These are phyloP conservation scores for Holacanthus passer DNA, from an alignment of 2,113 vertebrate genomes.

Conservation along the genomic window DNA sequence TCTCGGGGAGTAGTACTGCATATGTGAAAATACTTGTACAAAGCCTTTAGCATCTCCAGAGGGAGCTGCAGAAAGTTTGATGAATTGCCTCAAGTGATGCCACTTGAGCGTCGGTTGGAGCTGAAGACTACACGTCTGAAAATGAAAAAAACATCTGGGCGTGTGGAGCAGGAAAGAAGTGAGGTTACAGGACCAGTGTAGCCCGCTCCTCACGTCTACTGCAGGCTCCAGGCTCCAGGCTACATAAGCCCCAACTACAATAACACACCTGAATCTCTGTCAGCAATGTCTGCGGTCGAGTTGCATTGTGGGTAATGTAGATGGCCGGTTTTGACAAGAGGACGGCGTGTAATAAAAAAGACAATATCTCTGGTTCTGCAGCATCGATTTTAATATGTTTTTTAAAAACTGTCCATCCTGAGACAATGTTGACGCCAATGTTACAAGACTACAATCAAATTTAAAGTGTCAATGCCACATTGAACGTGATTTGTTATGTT, in stretches of 20 bases:
- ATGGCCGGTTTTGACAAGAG: neutral
- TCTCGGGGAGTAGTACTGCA: neutral
- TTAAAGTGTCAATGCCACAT: neutral
- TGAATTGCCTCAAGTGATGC: neutral
- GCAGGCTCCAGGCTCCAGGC: neutral
- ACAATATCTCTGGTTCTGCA: neutral
- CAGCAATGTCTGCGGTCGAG: neutral
- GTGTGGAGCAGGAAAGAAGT: neutral
- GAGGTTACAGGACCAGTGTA: neutral
- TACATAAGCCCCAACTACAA: neutral
- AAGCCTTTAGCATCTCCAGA: neutral
- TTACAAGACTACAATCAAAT: neutral
- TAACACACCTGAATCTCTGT: neutral
- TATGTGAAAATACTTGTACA: neutral
- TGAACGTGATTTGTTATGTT: neutral
- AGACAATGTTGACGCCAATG: too few species aligned
- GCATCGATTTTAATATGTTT: neutral
- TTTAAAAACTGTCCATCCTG: too few species aligned
- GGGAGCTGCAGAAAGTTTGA: neutral
- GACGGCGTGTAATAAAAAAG: neutral
- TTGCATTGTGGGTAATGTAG: neutral
- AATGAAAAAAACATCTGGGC: neutral
- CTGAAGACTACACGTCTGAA: neutral
- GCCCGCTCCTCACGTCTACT: neutral
- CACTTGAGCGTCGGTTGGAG: neutral